phyloP scores from a whole-genome alignment of 2,797 vertebrate genomes.

The Anolis apletophallus region DNA sequence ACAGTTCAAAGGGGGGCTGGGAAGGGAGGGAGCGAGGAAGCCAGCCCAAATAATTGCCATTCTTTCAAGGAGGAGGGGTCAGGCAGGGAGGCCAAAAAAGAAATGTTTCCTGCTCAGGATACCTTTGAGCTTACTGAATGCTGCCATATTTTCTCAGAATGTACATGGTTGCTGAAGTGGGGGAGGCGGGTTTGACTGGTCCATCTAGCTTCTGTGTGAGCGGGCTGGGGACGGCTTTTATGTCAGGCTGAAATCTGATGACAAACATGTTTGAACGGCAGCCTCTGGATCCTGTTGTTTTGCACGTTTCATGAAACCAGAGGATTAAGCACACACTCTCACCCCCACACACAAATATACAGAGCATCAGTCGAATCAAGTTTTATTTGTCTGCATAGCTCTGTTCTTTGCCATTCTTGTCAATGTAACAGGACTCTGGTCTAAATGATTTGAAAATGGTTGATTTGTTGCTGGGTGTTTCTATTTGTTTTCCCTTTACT shows the following conservation, averaged over 20 bases:
- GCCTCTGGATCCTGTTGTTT: constrained; percentile 1
- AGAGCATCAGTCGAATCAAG: background rate
- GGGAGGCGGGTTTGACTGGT: constrained; percentile 40
- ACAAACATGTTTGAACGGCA: constrained; percentile 54
- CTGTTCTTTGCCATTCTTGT: background rate
- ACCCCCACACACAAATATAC: background rate
- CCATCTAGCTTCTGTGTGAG: constrained; percentile 49
- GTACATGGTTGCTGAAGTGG: constrained; percentile 48
- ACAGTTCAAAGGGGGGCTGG: background rate
- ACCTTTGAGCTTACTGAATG: constrained; percentile 63
- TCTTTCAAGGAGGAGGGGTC: constrained; percentile 7
- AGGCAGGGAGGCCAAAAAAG: background rate
- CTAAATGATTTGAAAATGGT: background rate
- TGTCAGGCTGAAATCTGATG: constrained; percentile 51
- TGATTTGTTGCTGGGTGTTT: background rate
- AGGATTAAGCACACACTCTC: background rate
- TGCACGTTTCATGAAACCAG: background rate
- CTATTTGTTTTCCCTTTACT: background rate
- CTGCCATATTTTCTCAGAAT: constrained; percentile 67
- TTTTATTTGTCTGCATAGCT: background rate
- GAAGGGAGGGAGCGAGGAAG: background rate
- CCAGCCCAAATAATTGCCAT: constrained; percentile 9
- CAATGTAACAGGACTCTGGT: background rate
- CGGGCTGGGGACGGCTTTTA: constrained; percentile 46
- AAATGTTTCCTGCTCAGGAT: constrained; percentile 48